Conservation (phyloP, 2,888 invertebrate species). For the Agrochola lychnidis region DNA sequence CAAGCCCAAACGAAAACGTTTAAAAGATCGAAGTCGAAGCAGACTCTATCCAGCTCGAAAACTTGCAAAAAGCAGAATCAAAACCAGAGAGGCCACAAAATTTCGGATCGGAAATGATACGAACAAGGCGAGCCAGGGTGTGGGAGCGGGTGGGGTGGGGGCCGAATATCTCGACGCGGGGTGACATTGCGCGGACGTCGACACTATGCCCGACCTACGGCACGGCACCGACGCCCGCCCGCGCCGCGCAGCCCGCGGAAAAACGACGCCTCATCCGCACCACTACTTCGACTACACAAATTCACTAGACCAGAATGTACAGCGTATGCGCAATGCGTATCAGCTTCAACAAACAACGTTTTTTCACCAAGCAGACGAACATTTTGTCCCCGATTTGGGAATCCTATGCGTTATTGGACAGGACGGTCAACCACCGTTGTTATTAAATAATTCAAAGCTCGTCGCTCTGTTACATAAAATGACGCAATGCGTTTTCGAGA, state of each 20-base stretch:
- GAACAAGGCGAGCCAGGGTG: constrained; percentile 64
- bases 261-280: constrained; percentile 77
- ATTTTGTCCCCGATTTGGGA: constrained; percentile 30
- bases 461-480: constrained; percentile 73
- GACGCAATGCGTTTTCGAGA: constrained; percentile 74
- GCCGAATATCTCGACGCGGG: constrained; percentile 83
- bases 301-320: constrained; percentile 56
- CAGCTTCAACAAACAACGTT: constrained; percentile 36
- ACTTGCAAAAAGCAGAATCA: constrained; percentile 54
- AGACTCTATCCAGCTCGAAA: constrained; percentile 27
- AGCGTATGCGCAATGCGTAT: constrained; percentile 44
- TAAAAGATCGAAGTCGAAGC: constrained; percentile 18
- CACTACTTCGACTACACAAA: constrained; percentile 63
- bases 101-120: constrained; percentile 83
- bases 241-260: constrained; percentile 77
- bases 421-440: constrained; percentile 51
- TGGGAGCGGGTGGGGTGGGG: constrained; percentile 67
- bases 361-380: constrained; percentile 39
- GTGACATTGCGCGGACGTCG: constrained; percentile 89
- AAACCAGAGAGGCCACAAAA: constrained; percentile 73
- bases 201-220: constrained; percentile 88
- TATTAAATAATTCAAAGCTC: constrained; percentile 71
- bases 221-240: constrained; percentile 76
- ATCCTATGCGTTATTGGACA: constrained; percentile 30
- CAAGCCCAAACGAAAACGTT: neutral